Base-by-base conservation (phyloP, 2,888 invertebrate genomes). In the Himalopsyche tibetana region DNA sequence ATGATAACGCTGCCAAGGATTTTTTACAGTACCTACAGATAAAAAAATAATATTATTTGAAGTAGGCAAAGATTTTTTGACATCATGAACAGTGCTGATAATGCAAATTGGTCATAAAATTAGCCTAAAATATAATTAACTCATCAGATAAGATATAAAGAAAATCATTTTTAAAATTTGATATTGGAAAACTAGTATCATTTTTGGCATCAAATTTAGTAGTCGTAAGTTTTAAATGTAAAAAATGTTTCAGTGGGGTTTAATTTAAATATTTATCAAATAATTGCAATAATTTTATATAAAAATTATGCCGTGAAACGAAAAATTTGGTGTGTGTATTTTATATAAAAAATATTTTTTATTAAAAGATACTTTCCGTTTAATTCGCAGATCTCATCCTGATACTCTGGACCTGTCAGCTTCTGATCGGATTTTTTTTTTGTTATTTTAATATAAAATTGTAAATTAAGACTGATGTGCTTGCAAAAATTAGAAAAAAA, bases 381-480 rank as follows among this genome's bases (percentile, higher is more conserved):
- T 28, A 28, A 36, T 74, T 74, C 74, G 12, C 74, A 74, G 74
- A 74, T 74, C 36, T 36, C 74, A 74, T 74, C 74, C 38, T 38
- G 74, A 74, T 74, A 38, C 74, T 12, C 38, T 74, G 74, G 74
- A 74, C 74, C 74, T 28, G 74, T 36, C 36, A 36, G 5, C 36
- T 28, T 38, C 28, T 36, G 12, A 74, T 36, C 15, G 36, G 36
- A 74, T 36, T 38, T 36, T 74, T 12, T 36, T 51, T 51, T 51
- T 5, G 12, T 51, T 0, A 38, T 36, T 38, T 36, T 38, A 74
- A 15, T 36, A 74, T 36, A 74, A 74, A 12, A 36, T 38, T 51
- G 5, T 74, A 38, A 28, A 74, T 12, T 74, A 74, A 74, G 74
- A 74, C 74, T 74, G 74, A 74, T 36, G 74, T 74, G 74, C 74